These are phyloP conservation scores for Uloborus diversus DNA, from an alignment of 1,140 invertebrate genomes.

Conservation along the genomic window DNA sequence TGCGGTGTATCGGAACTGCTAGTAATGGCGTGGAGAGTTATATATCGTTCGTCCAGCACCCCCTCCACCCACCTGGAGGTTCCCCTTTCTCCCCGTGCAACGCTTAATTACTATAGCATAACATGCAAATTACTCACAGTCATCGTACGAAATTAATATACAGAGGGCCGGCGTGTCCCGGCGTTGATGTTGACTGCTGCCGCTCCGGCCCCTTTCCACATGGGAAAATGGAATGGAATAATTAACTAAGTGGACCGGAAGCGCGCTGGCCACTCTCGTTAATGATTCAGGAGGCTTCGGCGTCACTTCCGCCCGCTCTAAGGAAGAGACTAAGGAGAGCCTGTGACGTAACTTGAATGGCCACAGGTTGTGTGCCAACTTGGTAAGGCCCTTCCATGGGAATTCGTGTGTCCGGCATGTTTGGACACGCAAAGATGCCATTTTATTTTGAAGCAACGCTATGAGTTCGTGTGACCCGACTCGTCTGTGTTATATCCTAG, in stretches of 20 bases:
- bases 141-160: constrained; percentile 57
- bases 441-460: no score
- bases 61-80: neutral
- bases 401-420: no score
- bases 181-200: constrained; percentile 7
- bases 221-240: constrained; percentile 57
- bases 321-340: neutral
- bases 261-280: constrained; percentile 51
- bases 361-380: no score
- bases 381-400: no score
- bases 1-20: constrained; percentile 46
- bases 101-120: constrained; percentile 57
- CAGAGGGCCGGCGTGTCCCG: neutral
- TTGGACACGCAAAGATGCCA: no score
- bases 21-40: constrained; percentile 31
- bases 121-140: constrained; percentile 57
- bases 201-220: neutral
- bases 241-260: constrained; percentile 57
- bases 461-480: no score
- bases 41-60: constrained; percentile 34
- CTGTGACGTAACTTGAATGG: no score
- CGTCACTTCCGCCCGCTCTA: constrained; percentile 34
- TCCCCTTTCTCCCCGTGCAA: neutral
- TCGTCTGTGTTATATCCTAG: no score
- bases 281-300: constrained; percentile 44